Evolutionary conservation across 2,113 vertebrate species (phyloP).

Genomic region (Rafetus swinhoei): DNA sequence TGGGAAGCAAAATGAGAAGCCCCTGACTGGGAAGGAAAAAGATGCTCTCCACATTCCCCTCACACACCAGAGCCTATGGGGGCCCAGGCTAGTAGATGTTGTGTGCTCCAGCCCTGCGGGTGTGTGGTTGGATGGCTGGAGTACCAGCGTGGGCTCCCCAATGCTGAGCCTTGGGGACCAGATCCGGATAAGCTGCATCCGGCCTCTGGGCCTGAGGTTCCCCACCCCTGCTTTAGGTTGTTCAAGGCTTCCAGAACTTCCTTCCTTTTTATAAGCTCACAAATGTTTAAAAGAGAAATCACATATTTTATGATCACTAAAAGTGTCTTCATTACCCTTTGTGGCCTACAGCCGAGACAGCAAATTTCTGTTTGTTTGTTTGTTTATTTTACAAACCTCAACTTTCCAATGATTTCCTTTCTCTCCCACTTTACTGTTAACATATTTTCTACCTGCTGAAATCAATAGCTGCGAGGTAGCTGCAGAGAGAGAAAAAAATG

Average conservation of each 20-base stretch:
- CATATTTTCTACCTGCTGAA: neutral
- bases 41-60: too few relatives aligned
- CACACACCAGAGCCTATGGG: too few relatives aligned
- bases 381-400: neutral
- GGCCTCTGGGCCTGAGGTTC: too few relatives aligned
- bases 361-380: neutral
- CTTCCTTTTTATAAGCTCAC: neutral
- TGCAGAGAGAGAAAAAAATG: neutral
- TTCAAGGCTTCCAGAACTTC: neutral
- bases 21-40: too few relatives aligned
- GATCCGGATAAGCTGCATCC: too few relatives aligned
- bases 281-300: conserved; percentile 28
- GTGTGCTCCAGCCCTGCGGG: too few relatives aligned
- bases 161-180: too few relatives aligned
- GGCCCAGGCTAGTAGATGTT: too few relatives aligned
- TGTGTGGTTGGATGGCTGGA: too few relatives aligned
- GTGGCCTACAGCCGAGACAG: conserved; percentile 7
- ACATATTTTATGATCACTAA: conserved; percentile 5
- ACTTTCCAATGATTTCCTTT: neutral
- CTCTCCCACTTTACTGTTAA: neutral
- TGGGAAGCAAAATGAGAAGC: too few relatives aligned
- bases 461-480: neutral
- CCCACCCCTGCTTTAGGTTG: neutral
- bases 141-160: too few relatives aligned
- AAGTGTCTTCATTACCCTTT: neutral